A percentile compares a stretch with the other conserved stretches of the same genome.
phyloP scores from a whole-genome alignment of 2,888 invertebrate genomes.

The Digitonthophagus gazella region DNA sequence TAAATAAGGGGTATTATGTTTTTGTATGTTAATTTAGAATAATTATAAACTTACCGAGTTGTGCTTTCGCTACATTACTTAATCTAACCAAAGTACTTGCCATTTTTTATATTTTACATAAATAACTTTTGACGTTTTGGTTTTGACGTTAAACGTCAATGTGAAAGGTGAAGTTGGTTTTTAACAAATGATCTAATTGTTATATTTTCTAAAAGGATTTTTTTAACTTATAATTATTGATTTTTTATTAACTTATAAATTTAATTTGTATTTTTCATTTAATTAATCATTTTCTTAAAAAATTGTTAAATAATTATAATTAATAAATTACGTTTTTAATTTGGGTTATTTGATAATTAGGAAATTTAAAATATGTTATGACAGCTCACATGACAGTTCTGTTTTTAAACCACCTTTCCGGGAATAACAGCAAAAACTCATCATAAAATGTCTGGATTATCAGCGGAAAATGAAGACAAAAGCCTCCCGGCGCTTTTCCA shows the following conservation, averaged over 20 bases:
- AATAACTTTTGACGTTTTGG: not conserved
- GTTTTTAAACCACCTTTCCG: not conserved
- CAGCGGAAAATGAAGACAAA: slow-evolving; percentile 31
- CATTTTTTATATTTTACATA: slow-evolving; percentile 56
- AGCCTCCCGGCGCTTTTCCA: slow-evolving; percentile 57
- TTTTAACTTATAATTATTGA: too few relatives aligned
- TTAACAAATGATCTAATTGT: not conserved
- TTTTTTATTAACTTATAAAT: too few relatives aligned
- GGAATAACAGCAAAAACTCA: slow-evolving; percentile 5
- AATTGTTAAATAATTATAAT: not conserved
- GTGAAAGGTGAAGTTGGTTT: not conserved
- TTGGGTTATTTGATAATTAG: not conserved
- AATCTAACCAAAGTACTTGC: slow-evolving; percentile 70
- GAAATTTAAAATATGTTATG: not conserved
- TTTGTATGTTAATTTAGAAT: not conserved
- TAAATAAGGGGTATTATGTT: not conserved
- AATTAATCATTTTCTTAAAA: not conserved
- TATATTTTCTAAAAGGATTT: not conserved
- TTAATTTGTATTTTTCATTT: too few relatives aligned
- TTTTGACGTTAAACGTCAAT: slow-evolving; percentile 5
- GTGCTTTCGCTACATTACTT: slow-evolving; percentile 57
- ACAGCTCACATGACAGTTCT: not conserved
- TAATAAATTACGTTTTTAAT: not conserved
- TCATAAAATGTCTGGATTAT: not conserved
- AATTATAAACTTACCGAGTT: slow-evolving; percentile 60